Conservation (phyloP, 2,113 vertebrate species). For the Amphiprion percula region DNA sequence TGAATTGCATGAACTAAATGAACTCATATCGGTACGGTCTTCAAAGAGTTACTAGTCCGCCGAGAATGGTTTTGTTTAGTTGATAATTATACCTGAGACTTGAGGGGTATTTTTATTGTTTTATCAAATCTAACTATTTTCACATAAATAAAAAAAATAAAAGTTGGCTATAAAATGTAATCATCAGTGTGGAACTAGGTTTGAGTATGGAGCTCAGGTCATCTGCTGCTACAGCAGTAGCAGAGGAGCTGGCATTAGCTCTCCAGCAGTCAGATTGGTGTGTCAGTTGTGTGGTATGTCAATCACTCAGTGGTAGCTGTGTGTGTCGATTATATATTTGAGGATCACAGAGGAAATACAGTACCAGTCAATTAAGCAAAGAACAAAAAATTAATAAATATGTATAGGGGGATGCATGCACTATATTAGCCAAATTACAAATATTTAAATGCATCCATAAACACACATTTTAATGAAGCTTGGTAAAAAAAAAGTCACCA, state of each 20-base stretch:
- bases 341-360: neutral
- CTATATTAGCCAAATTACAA: neutral
- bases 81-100: too few relatives aligned
- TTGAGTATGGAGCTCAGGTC: neutral
- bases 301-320: neutral
- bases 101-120: too few relatives aligned
- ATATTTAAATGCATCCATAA: too few relatives aligned
- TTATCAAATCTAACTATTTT: too few relatives aligned
- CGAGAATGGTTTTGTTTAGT: too few relatives aligned
- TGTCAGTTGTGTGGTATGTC: conserved; percentile 6
- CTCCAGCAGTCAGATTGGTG: conserved; percentile 16
- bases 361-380: neutral
- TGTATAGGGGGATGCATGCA: neutral
- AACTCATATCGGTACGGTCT: too few relatives aligned
- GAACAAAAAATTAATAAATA: neutral
- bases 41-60: too few relatives aligned
- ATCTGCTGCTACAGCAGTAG: neutral
- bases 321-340: neutral
- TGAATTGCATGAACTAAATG: too few relatives aligned
- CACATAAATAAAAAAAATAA: too few relatives aligned
- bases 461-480: too few relatives aligned
- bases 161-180: neutral
- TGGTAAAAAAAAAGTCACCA: too few relatives aligned
- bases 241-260: neutral
- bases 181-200: neutral